Conservation (phyloP, 2,113 vertebrate species). For the Eptatretus burgeri region DNA sequence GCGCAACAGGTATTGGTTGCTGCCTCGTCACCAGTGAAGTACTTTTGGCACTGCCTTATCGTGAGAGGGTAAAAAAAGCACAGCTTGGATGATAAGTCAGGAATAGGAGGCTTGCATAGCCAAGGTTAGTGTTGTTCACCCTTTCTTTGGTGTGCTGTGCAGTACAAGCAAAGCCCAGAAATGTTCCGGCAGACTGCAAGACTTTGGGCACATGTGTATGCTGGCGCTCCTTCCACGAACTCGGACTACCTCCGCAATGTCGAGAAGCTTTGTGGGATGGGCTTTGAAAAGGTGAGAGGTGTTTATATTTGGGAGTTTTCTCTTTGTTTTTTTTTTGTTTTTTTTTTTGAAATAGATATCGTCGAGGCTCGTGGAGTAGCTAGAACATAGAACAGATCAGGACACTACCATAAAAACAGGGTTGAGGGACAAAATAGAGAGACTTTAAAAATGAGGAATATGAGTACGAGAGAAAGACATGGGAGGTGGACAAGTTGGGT, state of each 20-base stretch:
- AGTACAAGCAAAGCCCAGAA: slow-evolving; percentile 98
- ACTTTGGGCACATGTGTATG: slow-evolving; percentile 85
- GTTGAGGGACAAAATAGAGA: too few relatives aligned
- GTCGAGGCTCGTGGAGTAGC: too few relatives aligned
- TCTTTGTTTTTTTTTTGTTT: too few relatives aligned
- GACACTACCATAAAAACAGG: too few relatives aligned
- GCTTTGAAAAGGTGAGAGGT: slow-evolving; percentile 75
- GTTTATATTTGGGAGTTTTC: too few relatives aligned
- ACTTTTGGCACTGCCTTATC: background rate
- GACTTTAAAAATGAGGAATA: too few relatives aligned
- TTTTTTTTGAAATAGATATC: too few relatives aligned
- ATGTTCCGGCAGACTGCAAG: slow-evolving; percentile 97
- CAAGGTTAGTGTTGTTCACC: background rate
- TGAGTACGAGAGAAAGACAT: too few relatives aligned
- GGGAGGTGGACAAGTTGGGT: too few relatives aligned
- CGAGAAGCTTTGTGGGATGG: slow-evolving; percentile 98
- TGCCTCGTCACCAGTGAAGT: background rate
- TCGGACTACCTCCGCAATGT: slow-evolving; percentile 89
- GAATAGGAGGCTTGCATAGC: background rate
- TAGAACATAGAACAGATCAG: too few relatives aligned
- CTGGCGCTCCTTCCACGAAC: slow-evolving; percentile 66
- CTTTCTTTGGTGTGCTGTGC: slow-evolving; percentile 4
- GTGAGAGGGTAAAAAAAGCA: background rate
- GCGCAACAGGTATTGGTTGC: slow-evolving; percentile 52
- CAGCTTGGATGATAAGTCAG: background rate